Conservation (phyloP, 2,797 vertebrate species). For the Myotis planiceps region DNA sequence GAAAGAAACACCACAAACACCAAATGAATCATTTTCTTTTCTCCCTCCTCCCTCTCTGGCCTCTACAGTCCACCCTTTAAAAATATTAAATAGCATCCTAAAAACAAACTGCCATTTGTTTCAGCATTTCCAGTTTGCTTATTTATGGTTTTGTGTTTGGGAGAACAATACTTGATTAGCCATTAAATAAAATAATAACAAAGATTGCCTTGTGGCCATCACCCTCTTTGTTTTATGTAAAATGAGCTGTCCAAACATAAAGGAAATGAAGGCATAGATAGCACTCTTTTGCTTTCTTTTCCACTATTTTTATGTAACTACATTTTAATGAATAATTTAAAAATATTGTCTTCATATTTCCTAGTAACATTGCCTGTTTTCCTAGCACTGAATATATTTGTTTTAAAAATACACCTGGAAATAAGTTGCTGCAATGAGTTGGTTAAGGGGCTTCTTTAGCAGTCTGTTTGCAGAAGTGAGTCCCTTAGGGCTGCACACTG, state of each 20-base stretch:
- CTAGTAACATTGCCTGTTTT: not conserved
- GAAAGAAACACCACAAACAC: constrained; percentile 36
- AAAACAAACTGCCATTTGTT: not conserved
- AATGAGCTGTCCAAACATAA: not conserved
- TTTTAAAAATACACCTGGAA: not conserved
- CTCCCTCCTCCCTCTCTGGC: not conserved
- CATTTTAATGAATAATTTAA: not conserved
- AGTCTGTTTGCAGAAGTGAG: not conserved
- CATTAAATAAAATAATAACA: not conserved
- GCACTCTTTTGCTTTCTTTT: not conserved
- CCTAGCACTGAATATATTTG: not conserved
- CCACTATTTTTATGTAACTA: not conserved
- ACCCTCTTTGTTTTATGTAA: constrained; percentile 1
- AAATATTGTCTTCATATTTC: not conserved
- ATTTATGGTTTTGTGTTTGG: not conserved
- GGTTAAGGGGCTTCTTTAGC: not conserved
- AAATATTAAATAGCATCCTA: not conserved
- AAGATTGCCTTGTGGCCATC: not conserved
- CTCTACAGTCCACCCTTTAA: not conserved
- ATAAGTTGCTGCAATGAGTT: not conserved
- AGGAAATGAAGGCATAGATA: not conserved
- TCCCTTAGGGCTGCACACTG: not conserved
- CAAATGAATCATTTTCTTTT: not conserved
- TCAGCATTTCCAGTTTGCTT: not conserved
- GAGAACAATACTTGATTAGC: not conserved